Evolutionary conservation across 2,888 invertebrate species (phyloP), one percentile per base, ranked within the genome.

Genomic region (Lithosia quadra): DNA sequence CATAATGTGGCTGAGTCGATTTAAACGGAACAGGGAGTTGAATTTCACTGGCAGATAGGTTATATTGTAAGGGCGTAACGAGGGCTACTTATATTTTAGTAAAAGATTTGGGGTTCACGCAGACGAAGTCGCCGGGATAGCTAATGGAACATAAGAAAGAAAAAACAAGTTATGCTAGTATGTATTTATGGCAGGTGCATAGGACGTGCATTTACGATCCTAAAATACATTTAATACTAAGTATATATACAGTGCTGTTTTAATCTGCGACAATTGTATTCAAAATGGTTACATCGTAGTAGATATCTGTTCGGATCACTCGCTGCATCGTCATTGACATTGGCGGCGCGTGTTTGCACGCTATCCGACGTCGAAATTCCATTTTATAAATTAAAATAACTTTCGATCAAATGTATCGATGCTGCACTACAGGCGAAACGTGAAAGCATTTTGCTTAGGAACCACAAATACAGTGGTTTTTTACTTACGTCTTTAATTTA

Each of bases 361-460:
- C 90, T 73, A 90, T 74, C 72, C 69, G 73, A 73, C 84, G 79
- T 79, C 86, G 79, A 88, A 91, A 90, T 91, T 88, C 85, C 83
- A 78, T 84, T 88, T 88, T 88, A 86, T 88, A 87, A 90, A 90
- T 91, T 88, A 86, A 90, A 90, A 91, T 87, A 86, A 90, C 92
- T 91, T 92, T 92, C 90, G 88, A 88, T 90, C 87, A 86, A 87
- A 82, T 82, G 82, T 83, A 81, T 71, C 73, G 75, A 78, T 62
- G 71, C 71, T 66, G 68, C 72, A 63, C 60, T 55, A 61, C 67
- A 64, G 65, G 69, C 75, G 86, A 64, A 65, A 68, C 75, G 86
- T 83, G 87, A 86, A 88, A 88, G 85, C 77, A 84, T 76, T n/a
- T 72, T 71, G 57, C 15, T 65, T 28, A 24, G 24, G 36, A 63